phyloP scores from a whole-genome alignment of 2,888 invertebrate genomes.

The Philhelius pedissequus region DNA sequence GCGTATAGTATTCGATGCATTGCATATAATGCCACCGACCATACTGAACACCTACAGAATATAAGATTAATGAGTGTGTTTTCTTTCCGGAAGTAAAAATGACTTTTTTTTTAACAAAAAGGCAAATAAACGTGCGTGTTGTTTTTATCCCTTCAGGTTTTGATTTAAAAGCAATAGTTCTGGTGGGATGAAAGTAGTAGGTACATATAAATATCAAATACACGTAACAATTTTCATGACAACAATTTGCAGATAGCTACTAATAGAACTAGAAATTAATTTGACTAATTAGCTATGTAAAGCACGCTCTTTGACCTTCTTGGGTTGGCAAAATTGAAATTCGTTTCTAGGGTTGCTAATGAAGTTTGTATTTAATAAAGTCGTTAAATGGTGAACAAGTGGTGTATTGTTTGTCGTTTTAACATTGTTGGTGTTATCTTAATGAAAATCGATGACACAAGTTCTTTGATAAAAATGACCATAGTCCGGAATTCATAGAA shows the following conservation, averaged over 20 bases:
- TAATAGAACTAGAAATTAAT: neutral
- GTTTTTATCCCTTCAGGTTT: neutral
- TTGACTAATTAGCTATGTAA: slow-evolving; percentile 39
- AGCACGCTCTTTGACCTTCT: slow-evolving; percentile 41
- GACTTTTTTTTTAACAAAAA: neutral
- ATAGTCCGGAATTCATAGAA: neutral
- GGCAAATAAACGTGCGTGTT: neutral
- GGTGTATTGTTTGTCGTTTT: neutral
- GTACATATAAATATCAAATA: too few species aligned
- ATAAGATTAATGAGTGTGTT: neutral
- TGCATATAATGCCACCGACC: slow-evolving; percentile 5
- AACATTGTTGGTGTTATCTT: neutral
- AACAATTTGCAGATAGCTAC: neutral
- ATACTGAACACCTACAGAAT: neutral
- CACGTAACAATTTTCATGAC: neutral
- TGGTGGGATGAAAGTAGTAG: too few species aligned
- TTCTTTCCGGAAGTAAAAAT: slow-evolving; percentile 45
- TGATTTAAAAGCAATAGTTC: neutral
- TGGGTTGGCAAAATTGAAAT: slow-evolving; percentile 18
- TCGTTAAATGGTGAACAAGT: neutral
- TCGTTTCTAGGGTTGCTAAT: slow-evolving; percentile 38
- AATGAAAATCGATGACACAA: slow-evolving; percentile 49
- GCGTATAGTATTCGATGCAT: too few species aligned
- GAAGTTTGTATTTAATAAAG: slow-evolving; percentile 36
- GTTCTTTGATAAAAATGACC: neutral